Conservation (phyloP, 1,140 invertebrate species). For the Calosoma granatense region DNA sequence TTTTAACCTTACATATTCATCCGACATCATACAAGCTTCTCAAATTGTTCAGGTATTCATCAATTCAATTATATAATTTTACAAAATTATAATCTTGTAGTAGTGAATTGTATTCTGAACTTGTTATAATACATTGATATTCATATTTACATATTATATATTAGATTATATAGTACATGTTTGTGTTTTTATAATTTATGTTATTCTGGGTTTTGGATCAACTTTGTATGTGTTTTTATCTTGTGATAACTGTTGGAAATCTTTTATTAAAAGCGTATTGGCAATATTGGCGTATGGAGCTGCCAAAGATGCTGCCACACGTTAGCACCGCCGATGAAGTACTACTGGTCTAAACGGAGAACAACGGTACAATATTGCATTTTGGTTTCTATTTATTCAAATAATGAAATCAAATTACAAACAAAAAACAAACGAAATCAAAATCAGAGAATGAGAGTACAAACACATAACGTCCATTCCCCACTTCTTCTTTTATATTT, state of each 20-base stretch:
- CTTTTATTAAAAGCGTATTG: constrained; percentile 32
- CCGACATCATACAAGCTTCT: constrained; percentile 4
- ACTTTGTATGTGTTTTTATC: not conserved
- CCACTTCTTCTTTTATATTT: too few species aligned
- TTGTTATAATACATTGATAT: too few species aligned
- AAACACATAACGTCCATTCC: too few species aligned
- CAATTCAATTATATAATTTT: not conserved
- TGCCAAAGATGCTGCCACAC: constrained; percentile 29
- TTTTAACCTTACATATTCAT: not conserved
- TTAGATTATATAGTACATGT: too few species aligned
- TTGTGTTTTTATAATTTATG: too few species aligned
- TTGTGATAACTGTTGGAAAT: constrained; percentile 30
- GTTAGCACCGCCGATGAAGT: constrained; percentile 28
- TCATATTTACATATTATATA: too few species aligned
- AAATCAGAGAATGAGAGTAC: too few species aligned
- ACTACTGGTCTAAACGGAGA: constrained; percentile 30
- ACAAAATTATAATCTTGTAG: not conserved
- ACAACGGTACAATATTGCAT: constrained; percentile 33
- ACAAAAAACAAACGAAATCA: not conserved
- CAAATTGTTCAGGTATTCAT: constrained; percentile 1
- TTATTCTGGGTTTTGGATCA: too few species aligned
- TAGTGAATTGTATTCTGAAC: too few species aligned
- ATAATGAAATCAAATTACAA: constrained; percentile 4
- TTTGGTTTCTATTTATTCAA: constrained; percentile 14
- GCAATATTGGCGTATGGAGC: constrained; percentile 28